These are phyloP conservation scores for Cetoscarus ocellatus DNA, from an alignment of 2,797 vertebrate genomes.

Conservation along the genomic window DNA sequence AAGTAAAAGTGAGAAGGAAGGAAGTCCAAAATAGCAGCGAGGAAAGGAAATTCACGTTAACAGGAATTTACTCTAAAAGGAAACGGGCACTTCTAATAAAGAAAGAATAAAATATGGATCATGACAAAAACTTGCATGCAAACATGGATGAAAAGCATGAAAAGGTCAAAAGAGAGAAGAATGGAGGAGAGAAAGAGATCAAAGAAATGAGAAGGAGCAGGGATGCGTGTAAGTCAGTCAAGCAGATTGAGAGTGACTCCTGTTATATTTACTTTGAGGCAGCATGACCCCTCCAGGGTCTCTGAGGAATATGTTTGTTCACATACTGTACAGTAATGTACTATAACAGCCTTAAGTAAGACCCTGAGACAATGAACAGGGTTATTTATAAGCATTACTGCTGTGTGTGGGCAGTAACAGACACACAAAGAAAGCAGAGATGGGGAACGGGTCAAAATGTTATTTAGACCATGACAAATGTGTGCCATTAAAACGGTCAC, in stretches of 20 bases:
- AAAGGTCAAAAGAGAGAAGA: background rate
- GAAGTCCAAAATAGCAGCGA: no score
- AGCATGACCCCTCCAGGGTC: conserved; percentile 50
- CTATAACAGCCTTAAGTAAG: conserved; percentile 32
- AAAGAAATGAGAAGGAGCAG: conserved; percentile 9
- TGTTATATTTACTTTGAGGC: conserved; percentile 37
- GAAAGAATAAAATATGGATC: background rate
- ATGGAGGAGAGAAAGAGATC: background rate
- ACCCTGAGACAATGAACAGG: conserved; percentile 34
- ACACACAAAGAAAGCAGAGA: conserved; percentile 8
- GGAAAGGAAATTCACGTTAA: no score
- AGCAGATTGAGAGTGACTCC: conserved; percentile 38
- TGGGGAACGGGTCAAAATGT: conserved; percentile 27
- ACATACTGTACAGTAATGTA: conserved; percentile 37
- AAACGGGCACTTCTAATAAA: no score
- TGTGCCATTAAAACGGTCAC: conserved; percentile 25
- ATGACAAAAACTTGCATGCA: background rate
- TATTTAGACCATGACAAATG: conserved; percentile 58
- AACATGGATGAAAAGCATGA: background rate
- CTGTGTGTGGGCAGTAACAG: background rate
- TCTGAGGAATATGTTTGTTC: conserved; percentile 37
- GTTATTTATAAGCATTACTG: conserved; percentile 47
- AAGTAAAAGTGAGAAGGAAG: no score
- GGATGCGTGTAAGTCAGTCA: conserved; percentile 31
- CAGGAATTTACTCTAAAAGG: no score